Conservation (phyloP, 2,888 invertebrate genomes). For the Philereme vetulata region DNA sequence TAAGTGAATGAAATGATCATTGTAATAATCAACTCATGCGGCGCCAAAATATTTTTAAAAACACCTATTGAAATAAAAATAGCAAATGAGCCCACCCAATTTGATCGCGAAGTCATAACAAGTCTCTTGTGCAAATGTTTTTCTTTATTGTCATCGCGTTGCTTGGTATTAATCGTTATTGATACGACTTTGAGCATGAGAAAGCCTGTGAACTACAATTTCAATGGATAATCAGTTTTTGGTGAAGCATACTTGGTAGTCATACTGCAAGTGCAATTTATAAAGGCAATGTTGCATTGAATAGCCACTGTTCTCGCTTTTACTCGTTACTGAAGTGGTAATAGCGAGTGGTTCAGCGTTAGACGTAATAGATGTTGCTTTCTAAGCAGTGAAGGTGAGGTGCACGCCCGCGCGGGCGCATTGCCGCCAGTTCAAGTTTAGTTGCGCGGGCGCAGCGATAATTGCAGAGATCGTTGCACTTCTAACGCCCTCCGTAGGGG, state of each 20-base stretch:
- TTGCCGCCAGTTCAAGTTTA: constrained; percentile 79
- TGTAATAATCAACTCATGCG: constrained; percentile 36
- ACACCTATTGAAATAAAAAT: constrained; percentile 50
- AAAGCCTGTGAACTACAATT: constrained; percentile 55
- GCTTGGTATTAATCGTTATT: constrained; percentile 54
- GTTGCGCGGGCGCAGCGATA: constrained; percentile 66
- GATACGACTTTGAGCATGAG: constrained; percentile 49
- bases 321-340: constrained; percentile 58
- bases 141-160: constrained; percentile 61
- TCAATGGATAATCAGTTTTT: constrained; percentile 28
- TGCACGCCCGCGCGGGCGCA: constrained; percentile 60
- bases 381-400: constrained; percentile 82
- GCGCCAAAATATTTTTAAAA: constrained; percentile 55
- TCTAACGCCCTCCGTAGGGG: constrained; percentile 79
- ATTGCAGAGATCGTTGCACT: constrained; percentile 80
- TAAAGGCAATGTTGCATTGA: constrained; percentile 39
- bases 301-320: constrained; percentile 69
- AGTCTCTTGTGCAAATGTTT: constrained; percentile 61
- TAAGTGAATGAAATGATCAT: constrained; percentile 7
- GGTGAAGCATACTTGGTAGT: constrained; percentile 17
- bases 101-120: constrained; percentile 63
- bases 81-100: constrained; percentile 52
- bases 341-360: constrained; percentile 56
- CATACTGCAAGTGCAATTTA: constrained; percentile 25
- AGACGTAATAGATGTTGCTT: constrained; percentile 76